These are phyloP conservation scores for Hemaris fuciformis DNA, from an alignment of 2,888 invertebrate species.

Conservation along the genomic window DNA sequence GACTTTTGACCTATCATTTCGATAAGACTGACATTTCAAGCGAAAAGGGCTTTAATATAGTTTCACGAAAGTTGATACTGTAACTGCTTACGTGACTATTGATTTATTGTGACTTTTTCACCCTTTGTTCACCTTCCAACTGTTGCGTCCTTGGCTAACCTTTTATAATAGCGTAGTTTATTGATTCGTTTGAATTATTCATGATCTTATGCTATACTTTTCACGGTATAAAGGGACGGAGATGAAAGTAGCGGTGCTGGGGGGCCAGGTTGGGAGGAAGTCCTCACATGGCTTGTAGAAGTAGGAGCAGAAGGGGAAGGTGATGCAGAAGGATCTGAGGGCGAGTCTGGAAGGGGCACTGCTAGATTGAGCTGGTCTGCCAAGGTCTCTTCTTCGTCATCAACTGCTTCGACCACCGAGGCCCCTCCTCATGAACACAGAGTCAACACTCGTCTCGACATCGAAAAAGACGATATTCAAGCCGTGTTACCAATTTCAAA, in stretches of 20 bases:
- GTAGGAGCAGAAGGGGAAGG: conserved; percentile 90
- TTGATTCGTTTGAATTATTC: neutral
- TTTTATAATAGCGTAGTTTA: conserved; percentile 34
- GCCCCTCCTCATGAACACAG: conserved; percentile 80
- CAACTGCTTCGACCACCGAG: conserved; percentile 59
- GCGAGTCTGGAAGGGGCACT: conserved; percentile 86
- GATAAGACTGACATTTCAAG: conserved; percentile 16
- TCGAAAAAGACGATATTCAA: conserved; percentile 96
- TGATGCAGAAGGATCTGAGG: conserved; percentile 69
- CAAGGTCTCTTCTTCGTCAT: conserved; percentile 69
- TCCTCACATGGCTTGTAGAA: conserved; percentile 95
- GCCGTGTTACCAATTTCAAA: conserved; percentile 96
- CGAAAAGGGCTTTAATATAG: neutral
- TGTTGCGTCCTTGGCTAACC: conserved; percentile 39
- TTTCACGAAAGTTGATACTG: conserved; percentile 12
- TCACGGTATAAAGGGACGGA: conserved; percentile 46
- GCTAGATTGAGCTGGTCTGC: conserved; percentile 93
- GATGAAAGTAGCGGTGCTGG: conserved; percentile 65
- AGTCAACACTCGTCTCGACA: conserved; percentile 91
- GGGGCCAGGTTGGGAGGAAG: conserved; percentile 85
- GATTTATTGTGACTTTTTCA: conserved; percentile 41
- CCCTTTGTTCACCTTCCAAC: conserved; percentile 42
- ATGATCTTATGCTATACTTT: neutral
- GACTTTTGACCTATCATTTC: conserved; percentile 46
- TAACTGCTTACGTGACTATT: conserved; percentile 36